Conservation (phyloP, 2,888 invertebrate genomes). For the Noctua janthina region DNA sequence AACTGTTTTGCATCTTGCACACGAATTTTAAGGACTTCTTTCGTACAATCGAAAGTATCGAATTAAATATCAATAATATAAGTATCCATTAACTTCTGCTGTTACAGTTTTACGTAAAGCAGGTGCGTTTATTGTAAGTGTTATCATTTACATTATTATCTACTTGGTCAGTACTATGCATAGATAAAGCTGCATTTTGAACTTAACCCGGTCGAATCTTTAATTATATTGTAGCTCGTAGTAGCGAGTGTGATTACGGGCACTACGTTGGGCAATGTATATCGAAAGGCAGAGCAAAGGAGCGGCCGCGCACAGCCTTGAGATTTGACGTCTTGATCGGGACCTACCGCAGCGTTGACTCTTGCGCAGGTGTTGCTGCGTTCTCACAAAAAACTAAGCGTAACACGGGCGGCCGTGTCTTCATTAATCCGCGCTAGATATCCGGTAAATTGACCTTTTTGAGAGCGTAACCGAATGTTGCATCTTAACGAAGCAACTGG, state of each 20-base stretch:
- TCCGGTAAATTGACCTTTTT: slow-evolving; percentile 80
- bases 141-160: slow-evolving; percentile 26
- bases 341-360: slow-evolving; percentile 89
- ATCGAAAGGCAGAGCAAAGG: slow-evolving; percentile 82
- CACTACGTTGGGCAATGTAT: slow-evolving; percentile 81
- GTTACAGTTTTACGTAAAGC: slow-evolving; percentile 42
- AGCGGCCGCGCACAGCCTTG: slow-evolving; percentile 85
- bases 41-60: slow-evolving; percentile 51
- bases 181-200: slow-evolving; percentile 54
- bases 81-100: slow-evolving; percentile 54
- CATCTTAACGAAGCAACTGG: slow-evolving; percentile 49
- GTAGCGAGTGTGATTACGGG: slow-evolving; percentile 78
- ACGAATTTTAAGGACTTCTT: slow-evolving; percentile 44
- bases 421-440: slow-evolving; percentile 81
- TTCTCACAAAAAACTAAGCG: slow-evolving; percentile 84
- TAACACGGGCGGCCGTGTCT: slow-evolving; percentile 85
- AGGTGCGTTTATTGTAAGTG: slow-evolving; percentile 43
- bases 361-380: slow-evolving; percentile 86
- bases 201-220: slow-evolving; percentile 61
- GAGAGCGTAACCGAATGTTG: slow-evolving; percentile 65
- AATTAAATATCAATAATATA: no score
- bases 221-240: slow-evolving; percentile 77
- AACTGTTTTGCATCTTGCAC: slow-evolving; percentile 54
- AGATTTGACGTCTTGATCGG: slow-evolving; percentile 90
- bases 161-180: slow-evolving; percentile 22